Evolutionary conservation across 2,797 vertebrate species (phyloP), one percentile per base, ranked within the genome.

Genomic region (Heliangelus exortis): DNA sequence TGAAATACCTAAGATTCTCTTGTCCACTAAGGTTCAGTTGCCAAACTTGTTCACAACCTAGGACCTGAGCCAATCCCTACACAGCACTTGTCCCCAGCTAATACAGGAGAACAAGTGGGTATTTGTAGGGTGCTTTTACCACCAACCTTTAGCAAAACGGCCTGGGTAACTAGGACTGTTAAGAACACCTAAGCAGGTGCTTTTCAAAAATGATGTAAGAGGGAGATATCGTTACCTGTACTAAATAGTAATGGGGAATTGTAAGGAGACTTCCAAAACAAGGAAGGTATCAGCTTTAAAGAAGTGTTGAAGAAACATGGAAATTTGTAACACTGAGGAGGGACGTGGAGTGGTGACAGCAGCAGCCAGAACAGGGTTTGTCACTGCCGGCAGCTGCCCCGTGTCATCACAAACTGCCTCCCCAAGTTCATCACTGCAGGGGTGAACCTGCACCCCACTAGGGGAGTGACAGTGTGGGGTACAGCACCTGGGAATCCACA

Each of bases 261-360:
- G 57, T 11, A 83, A 61, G 36, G 18, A 51, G 8, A 41, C 19
- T 63, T 85, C 7, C 20, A 71, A 78, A 94, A 51, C 10, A 72
- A 72, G 76, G 80, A 22, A 33, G 8, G 6, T 4, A 41, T 41
- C n/a, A 59, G 6, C 6, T 85, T 89, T 71, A 48, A 80, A 73
- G 20, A 73, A 47, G 20, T 16, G 5, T 22, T 29, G 72, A 90
- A 33, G 0, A 2, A 41, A 62, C 2, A 2, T 2, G 4, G 28
- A 39, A 57, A 87, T 57, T 47, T 1, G 0, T 57, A 61, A 57
- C 28, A 26, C 15, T 43, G 39, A 8, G 33, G 10, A 51, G 41
- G 77, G 6, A 68, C 7, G 14, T 23, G 34, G 29, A n/a, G 47
- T 5, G 7, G 17, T 20, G 34, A 55, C 9, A 74, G 25, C 8